A percentile compares a stretch with the other conserved stretches of the same genome.
These are phyloP conservation scores for Ptilodon capucinus DNA, from an alignment of 2,888 invertebrate genomes.

Conservation along the genomic window DNA sequence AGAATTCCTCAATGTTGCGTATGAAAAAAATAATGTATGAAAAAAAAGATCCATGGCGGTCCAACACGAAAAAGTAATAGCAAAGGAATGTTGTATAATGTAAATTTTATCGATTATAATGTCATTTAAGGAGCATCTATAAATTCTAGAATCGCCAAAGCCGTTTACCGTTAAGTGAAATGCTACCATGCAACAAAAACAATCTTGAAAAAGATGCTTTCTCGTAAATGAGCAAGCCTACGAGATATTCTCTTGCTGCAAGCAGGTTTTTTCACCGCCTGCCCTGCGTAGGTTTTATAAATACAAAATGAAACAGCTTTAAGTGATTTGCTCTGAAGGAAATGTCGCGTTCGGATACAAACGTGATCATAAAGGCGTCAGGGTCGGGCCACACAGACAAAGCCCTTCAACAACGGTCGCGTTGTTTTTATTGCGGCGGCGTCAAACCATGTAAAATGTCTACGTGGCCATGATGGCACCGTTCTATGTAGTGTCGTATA, in stretches of 20 bases:
- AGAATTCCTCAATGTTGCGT: slow-evolving; percentile 33
- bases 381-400: slow-evolving; percentile 57
- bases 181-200: background rate
- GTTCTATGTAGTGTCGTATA: slow-evolving; percentile 69
- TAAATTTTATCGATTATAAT: too few species aligned
- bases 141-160: too few species aligned
- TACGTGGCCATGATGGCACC: slow-evolving; percentile 49
- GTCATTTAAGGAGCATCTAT: too few species aligned
- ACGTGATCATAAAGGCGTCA: slow-evolving; percentile 31
- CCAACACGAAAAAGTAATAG: background rate
- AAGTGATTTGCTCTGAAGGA: slow-evolving; percentile 15
- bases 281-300: background rate
- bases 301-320: background rate
- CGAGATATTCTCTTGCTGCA: too few species aligned
- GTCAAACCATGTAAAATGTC: slow-evolving; percentile 63
- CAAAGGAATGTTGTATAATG: background rate
- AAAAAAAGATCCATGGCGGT: background rate
- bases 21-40: too few species aligned
- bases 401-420: slow-evolving; percentile 57
- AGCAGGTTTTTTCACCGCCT: background rate
- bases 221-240: background rate
- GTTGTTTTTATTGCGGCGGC: slow-evolving; percentile 65
- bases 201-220: background rate
- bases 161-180: background rate
- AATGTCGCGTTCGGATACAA: slow-evolving; percentile 27